phyloP scores from a whole-genome alignment of 2,113 vertebrate genomes.

The Oplegnathus fasciatus region DNA sequence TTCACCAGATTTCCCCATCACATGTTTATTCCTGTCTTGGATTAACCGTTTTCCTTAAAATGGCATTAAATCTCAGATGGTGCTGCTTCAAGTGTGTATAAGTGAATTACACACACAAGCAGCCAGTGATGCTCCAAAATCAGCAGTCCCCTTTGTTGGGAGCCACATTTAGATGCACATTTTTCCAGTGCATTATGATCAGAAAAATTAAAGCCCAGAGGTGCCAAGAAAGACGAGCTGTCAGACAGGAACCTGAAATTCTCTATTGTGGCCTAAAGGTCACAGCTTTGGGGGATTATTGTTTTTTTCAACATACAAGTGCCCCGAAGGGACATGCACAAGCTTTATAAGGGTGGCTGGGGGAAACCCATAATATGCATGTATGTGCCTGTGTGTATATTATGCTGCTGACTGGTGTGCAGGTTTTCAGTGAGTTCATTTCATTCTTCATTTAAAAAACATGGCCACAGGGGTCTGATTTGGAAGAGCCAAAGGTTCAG shows the following conservation, averaged over 20 bases:
- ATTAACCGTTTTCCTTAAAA: neutral
- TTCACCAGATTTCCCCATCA: neutral
- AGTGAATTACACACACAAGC: neutral
- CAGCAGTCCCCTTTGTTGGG: neutral
- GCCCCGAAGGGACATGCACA: slow-evolving; percentile 34
- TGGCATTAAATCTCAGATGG: neutral
- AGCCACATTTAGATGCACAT: slow-evolving; percentile 4
- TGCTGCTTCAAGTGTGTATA: neutral
- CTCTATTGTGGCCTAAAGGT: slow-evolving; percentile 29
- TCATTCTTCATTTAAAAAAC: slow-evolving; percentile 35
- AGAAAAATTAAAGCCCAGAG: slow-evolving; percentile 19
- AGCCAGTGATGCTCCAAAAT: neutral
- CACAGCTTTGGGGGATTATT: slow-evolving; percentile 38
- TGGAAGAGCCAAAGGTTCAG: neutral
- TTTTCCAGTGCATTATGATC: neutral
- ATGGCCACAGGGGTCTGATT: neutral
- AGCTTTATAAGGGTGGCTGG: neutral
- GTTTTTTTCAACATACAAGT: slow-evolving; percentile 4
- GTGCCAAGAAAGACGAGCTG: neutral
- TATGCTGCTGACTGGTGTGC: neutral
- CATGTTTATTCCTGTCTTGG: neutral
- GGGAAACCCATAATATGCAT: neutral
- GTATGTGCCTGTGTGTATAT: slow-evolving; percentile 10
- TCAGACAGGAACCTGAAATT: slow-evolving; percentile 11
- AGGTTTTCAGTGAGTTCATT: slow-evolving; percentile 2